Evolutionary conservation across 2,113 vertebrate species (phyloP).

Genomic region (Cinclus mexicanus): DNA sequence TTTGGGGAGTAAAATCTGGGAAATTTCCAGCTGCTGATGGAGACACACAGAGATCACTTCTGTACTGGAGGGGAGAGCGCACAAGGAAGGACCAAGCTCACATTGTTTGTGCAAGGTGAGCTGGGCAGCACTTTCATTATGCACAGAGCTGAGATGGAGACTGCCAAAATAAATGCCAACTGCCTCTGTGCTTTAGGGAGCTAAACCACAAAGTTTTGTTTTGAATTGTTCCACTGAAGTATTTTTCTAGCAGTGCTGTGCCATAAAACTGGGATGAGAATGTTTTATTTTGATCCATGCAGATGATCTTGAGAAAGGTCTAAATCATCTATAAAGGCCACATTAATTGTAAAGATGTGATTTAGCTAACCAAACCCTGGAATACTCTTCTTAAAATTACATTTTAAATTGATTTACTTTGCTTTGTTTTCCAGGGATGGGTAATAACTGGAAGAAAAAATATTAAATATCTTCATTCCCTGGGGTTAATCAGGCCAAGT

Average conservation of each 20-base stretch:
- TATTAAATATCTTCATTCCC: neutral
- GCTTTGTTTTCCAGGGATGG: neutral
- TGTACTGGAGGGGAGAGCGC: neutral
- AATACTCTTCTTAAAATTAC: neutral
- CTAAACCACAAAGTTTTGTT: neutral
- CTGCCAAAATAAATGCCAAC: neutral
- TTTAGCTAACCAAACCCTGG: neutral
- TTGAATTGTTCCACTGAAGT: neutral
- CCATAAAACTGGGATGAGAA: neutral
- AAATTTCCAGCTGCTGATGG: neutral
- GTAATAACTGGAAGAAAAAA: neutral
- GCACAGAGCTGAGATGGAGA: fast-evolving
- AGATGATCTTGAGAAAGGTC: neutral
- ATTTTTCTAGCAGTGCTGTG: neutral
- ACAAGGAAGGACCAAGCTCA: fast-evolving
- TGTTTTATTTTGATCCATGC: neutral
- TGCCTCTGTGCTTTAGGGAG: neutral
- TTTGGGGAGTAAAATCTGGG: neutral
- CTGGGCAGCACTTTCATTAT: neutral
- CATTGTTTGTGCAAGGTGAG: neutral
- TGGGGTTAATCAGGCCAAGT: neutral
- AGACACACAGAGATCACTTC: fast-evolving
- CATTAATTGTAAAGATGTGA: neutral
- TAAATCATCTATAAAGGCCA: neutral
- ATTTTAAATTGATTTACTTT: slow-evolving; percentile 32